phyloP scores from a whole-genome alignment of 2,113 vertebrate species.

The Ornithorhynchus anatinus region DNA sequence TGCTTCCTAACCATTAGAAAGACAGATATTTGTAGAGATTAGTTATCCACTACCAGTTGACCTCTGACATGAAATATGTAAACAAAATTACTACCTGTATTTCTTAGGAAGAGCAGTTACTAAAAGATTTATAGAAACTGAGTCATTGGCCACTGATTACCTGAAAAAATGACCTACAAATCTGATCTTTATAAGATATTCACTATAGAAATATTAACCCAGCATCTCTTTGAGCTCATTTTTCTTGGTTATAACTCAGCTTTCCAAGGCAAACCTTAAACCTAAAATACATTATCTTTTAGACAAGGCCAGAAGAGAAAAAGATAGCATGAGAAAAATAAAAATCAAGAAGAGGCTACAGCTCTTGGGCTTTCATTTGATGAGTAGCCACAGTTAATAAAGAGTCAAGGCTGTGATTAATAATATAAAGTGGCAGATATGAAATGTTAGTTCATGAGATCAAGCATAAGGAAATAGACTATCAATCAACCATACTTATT shows the following conservation, averaged over 20 bases:
- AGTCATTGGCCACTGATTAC: neutral
- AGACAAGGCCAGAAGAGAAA: neutral
- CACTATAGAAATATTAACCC: neutral
- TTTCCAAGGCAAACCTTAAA: conserved; percentile 5
- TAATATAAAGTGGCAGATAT: neutral
- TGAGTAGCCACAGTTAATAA: neutral
- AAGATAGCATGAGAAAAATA: neutral
- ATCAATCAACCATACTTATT: too few relatives aligned
- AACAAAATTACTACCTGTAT: too few relatives aligned
- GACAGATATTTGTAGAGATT: too few relatives aligned
- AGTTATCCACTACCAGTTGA: too few relatives aligned
- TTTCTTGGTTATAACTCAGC: neutral
- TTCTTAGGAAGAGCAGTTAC: neutral
- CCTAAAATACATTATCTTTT: neutral
- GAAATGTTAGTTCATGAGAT: neutral
- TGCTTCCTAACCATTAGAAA: too few relatives aligned
- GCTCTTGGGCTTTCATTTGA: neutral
- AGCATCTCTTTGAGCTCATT: neutral
- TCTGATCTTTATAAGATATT: neutral
- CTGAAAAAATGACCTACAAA: neutral
- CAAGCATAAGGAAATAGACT: neutral
- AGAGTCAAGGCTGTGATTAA: neutral
- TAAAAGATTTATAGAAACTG: neutral
- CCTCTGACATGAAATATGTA: too few relatives aligned
- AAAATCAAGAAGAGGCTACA: neutral